Evolutionary conservation across 2,888 invertebrate genomes (phyloP).

Genomic region (Heliconius hortense): DNA sequence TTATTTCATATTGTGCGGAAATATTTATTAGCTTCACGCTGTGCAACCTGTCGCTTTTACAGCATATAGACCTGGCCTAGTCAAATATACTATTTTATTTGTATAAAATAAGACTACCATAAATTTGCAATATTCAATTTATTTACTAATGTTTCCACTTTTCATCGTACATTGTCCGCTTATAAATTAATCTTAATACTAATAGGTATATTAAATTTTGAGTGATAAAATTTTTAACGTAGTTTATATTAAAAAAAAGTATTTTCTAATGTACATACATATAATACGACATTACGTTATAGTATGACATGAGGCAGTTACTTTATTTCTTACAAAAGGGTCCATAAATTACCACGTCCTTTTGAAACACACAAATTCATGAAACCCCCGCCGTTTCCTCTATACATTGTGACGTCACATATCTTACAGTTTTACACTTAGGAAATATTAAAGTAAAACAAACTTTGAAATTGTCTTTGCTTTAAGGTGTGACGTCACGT

Average conservation of each 20-base stretch:
- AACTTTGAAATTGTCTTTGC: background rate
- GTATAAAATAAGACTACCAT: constrained; percentile 4
- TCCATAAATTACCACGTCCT: background rate
- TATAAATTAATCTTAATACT: constrained; percentile 4
- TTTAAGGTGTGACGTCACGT: too few relatives aligned
- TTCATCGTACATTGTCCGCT: constrained; percentile 16
- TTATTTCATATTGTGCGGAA: constrained; percentile 11
- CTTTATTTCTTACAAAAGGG: too few relatives aligned
- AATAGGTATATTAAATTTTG: background rate
- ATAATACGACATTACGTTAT: too few relatives aligned
- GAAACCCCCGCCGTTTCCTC: too few relatives aligned
- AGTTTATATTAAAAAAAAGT: constrained; percentile 1
- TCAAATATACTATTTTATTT: background rate
- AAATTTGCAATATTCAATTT: constrained; percentile 25
- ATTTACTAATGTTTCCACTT: constrained; percentile 5
- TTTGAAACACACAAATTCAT: background rate
- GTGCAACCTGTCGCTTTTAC: too few relatives aligned
- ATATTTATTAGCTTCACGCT: background rate
- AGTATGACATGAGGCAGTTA: too few relatives aligned
- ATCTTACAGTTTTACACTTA: background rate
- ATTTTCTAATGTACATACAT: too few relatives aligned
- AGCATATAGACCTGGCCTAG: too few relatives aligned
- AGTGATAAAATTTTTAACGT: background rate
- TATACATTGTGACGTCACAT: background rate
- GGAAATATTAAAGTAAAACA: background rate